Evolutionary conservation across 2,888 invertebrate genomes (phyloP).

Genomic region (Petrolisthes cinctipes): DNA sequence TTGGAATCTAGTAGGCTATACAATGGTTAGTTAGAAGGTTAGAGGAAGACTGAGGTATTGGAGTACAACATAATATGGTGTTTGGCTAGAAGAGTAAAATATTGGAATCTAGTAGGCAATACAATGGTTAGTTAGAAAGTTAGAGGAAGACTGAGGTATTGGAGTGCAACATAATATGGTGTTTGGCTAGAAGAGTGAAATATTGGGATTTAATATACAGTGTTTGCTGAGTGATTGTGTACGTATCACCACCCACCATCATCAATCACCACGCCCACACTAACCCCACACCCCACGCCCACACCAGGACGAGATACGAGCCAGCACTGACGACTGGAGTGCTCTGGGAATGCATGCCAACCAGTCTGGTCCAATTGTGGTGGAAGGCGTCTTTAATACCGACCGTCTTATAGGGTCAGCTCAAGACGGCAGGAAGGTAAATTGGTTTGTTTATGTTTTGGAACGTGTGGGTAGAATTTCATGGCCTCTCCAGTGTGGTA

Average conservation of each 20-base stretch:
- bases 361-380: conserved; percentile 64
- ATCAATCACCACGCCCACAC: too few species aligned
- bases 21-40: too few species aligned
- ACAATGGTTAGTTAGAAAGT: too few species aligned
- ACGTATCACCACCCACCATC: too few species aligned
- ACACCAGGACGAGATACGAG: conserved; percentile 64
- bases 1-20: too few species aligned
- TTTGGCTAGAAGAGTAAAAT: neutral
- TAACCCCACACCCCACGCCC: neutral
- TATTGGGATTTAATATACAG: neutral
- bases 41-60: neutral
- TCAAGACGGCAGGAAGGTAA: conserved; percentile 36
- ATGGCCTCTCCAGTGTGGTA: too few species aligned
- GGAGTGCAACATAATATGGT: neutral
- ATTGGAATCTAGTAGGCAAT: neutral
- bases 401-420: conserved; percentile 56
- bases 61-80: neutral
- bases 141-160: neutral
- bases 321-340: conserved; percentile 62
- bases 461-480: neutral
- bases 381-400: conserved; percentile 54
- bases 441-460: neutral
- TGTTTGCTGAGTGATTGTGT: neutral
- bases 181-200: neutral
- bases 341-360: conserved; percentile 65